Evolutionary conservation across 23 tunicate genomes (phyloP).

Genomic region (Aplidium turbinatum): DNA sequence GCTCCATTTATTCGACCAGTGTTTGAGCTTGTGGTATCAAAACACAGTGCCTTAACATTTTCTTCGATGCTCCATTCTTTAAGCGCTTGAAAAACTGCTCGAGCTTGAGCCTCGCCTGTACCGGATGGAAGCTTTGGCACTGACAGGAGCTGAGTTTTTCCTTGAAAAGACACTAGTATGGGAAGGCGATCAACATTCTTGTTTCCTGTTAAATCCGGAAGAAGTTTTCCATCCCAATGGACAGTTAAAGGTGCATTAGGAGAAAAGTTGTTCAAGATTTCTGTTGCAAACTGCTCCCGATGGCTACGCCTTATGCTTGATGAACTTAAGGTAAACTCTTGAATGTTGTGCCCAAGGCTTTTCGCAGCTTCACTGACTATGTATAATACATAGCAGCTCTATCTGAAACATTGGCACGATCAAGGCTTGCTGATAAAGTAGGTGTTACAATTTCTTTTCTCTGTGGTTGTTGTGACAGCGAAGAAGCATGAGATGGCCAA

Average conservation of each 20-base stretch:
- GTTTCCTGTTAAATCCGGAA: background rate
- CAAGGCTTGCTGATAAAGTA: background rate
- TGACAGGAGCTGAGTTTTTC: slow-evolving; percentile 9
- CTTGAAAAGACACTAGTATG: background rate
- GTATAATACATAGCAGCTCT: slow-evolving; percentile 8
- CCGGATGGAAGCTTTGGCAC: slow-evolving; percentile 4
- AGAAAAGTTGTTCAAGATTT: background rate
- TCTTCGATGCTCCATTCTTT: slow-evolving; percentile 3
- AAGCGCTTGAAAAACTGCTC: background rate
- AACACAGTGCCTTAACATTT: slow-evolving; percentile 3
- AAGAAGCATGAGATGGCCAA: background rate
- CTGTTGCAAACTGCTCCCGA: background rate
- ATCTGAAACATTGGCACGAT: background rate
- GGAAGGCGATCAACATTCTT: slow-evolving; percentile 10
- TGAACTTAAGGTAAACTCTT: background rate
- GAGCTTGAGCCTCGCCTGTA: background rate
- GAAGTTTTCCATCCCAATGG: slow-evolving; percentile 12
- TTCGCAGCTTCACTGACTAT: slow-evolving; percentile 10
- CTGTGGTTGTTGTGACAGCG: too few species aligned
- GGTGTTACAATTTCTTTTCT: slow-evolving; percentile 1
- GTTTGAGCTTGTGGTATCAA: too few species aligned
- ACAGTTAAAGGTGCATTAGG: background rate
- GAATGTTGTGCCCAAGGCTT: slow-evolving; percentile 4
- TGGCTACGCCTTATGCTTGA: background rate
- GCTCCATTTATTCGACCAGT: too few species aligned